These are phyloP conservation scores for Borostomias antarcticus DNA, from an alignment of 2,797 vertebrate genomes.

Conservation along the genomic window DNA sequence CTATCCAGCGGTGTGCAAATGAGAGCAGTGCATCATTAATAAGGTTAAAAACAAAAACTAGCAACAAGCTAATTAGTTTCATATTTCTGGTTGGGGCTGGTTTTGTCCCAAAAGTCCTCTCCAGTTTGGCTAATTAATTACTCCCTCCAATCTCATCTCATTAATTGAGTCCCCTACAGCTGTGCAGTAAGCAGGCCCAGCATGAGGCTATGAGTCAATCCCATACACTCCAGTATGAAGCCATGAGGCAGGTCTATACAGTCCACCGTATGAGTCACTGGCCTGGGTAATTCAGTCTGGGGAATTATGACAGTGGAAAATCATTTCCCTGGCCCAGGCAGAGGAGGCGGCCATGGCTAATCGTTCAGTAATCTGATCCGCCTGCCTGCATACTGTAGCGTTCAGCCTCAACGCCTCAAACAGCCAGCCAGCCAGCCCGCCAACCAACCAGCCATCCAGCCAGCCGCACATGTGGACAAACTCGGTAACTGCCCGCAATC, in stretches of 20 bases:
- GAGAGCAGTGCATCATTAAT: no score
- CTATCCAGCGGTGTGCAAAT: no score
- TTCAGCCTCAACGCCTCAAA: conserved; percentile 59
- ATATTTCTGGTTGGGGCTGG: no score
- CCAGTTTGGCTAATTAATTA: no score
- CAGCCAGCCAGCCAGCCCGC: conserved; percentile 55
- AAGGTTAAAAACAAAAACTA: no score
- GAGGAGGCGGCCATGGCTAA: conserved; percentile 76
- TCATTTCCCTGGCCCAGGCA: conserved; percentile 72
- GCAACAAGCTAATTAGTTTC: no score
- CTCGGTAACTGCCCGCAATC: conserved; percentile 64
- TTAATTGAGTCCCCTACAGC: no score
- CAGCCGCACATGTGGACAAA: conserved; percentile 71
- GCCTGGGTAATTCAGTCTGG: conserved; percentile 72
- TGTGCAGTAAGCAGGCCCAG: no score
- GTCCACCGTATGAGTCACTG: conserved; percentile 68
- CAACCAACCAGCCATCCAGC: conserved; percentile 60
- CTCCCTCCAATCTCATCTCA: no score
- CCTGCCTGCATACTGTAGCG: conserved; percentile 70
- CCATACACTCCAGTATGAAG: not conserved
- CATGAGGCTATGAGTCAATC: not conserved
- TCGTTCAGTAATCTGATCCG: conserved; percentile 80
- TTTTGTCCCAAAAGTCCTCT: no score
- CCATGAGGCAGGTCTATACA: conserved; percentile 40
- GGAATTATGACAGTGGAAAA: conserved; percentile 81